Evolutionary conservation across 2,797 vertebrate genomes (phyloP).

Genomic region (Lithobates pipiens): DNA sequence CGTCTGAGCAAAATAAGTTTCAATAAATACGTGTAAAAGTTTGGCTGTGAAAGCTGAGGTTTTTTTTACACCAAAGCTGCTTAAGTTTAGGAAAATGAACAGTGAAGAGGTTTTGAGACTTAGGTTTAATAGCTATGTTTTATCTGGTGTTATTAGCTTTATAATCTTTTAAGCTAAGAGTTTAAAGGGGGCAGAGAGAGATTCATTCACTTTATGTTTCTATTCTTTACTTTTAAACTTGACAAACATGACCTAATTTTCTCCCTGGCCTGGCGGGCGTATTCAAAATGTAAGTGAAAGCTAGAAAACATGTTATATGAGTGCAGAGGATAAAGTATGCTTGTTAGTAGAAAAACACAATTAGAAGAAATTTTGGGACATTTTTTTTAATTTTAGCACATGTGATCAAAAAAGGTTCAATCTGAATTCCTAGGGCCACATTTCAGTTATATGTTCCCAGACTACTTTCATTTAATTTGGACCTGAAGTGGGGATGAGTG

Average conservation of each 20-base stretch:
- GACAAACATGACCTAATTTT: constrained; percentile 53
- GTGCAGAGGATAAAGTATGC: too few relatives aligned
- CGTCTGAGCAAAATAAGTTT: constrained; percentile 57
- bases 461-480: too few relatives aligned
- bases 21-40: constrained; percentile 46
- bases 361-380: too few relatives aligned
- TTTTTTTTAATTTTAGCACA: too few relatives aligned
- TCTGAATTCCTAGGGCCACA: too few relatives aligned
- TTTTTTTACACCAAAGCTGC: constrained; percentile 52
- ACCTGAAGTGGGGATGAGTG: too few relatives aligned
- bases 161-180: constrained; percentile 59
- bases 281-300: neutral
- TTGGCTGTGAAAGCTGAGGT: constrained; percentile 35
- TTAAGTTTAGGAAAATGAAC: constrained; percentile 54
- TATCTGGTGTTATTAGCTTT: constrained; percentile 59
- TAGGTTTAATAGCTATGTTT: constrained; percentile 51
- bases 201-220: constrained; percentile 45
- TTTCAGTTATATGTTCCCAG: too few relatives aligned
- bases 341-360: too few relatives aligned
- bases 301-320: neutral
- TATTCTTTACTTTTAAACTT: constrained; percentile 20
- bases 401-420: too few relatives aligned
- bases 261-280: neutral
- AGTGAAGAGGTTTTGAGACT: constrained; percentile 45
- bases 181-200: constrained; percentile 33